Evolutionary conservation across 1,140 invertebrate genomes (phyloP), one percentile per base, ranked within the genome.

Genomic region (Akabosia matsudoensis): DNA sequence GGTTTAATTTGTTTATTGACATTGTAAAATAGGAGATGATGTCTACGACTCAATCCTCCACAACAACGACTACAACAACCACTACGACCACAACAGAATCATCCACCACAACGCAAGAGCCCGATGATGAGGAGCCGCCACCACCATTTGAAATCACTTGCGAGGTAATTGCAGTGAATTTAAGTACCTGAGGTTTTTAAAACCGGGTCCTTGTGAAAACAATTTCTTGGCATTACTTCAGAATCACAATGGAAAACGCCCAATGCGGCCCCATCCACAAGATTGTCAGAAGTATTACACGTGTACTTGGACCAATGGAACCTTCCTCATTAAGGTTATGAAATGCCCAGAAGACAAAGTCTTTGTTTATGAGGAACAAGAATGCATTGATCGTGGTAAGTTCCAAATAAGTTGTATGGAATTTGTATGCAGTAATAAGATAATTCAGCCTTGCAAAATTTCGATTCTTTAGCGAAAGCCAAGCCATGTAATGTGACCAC

Each of bases 201-300:
- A 51, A 51, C 73, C 10, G 45, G 10, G 45, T 51, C 45, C n/a
- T 51, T 10, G n/a, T n/a, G 45, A n/a, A n/a, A n/a, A n/a, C n/a
- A n/a, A n/a, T n/a, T n/a, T n/a, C n/a, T 45, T n/a, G 76, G 76
- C 26, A 24, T 33, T 30, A 33, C 14, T 26, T 26, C 24, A 45
- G 37, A 72, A 45, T 72, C 26, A 13, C 33, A 73, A 73, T 31
- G 24, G 31, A 13, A 30, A 33, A 18, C 51, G 72, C 1, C 34
- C 76, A 61, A 72, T 81, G n/a, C 74, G 80, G 4, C 64, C 80
- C n/a, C 78, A 81, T 78, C 80, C 80, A 30, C 70, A 76, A 24
- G 80, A 81, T 33, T 81, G 80, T 56, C 13, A 70, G 13, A 81
- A 81, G 70, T 81, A 78, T 31, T 81, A 81, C 73, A 78, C 74